Evolutionary conservation across 2,113 vertebrate genomes (phyloP).

Genomic region (pig (Sus scrofa)): T2T-Sscrofa CM000823.6:14476501-14477000

Average conservation of each 20-base stretch:
- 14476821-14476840: slow-evolving; percentile 39
- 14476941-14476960: too few species aligned
- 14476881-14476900: too few species aligned
- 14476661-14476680: slow-evolving; percentile 27
- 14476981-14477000: slow-evolving; percentile 36
- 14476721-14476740: slow-evolving; percentile 10
- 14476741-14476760: slow-evolving; percentile 25
- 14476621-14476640: not conserved
- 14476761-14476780: slow-evolving; percentile 9
- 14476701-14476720: slow-evolving; percentile 17
- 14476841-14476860: slow-evolving; percentile 36
- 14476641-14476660: slow-evolving; percentile 10
- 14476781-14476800: not conserved
- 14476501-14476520: not conserved
- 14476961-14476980: not conserved
- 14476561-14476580: slow-evolving; percentile 43
- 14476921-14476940: too few species aligned
- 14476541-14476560: slow-evolving; percentile 2
- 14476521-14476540: slow-evolving; percentile 22
- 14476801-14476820: not conserved
- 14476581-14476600: slow-evolving; percentile 49
- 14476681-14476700: not conserved
- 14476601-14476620: slow-evolving; percentile 40
- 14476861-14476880: not conserved
- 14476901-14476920: too few species aligned